A percentile compares a stretch with the other conserved stretches of the same genome.
phyloP scores from a whole-genome alignment of 2,888 invertebrate species.

The Troides aeacus region DNA sequence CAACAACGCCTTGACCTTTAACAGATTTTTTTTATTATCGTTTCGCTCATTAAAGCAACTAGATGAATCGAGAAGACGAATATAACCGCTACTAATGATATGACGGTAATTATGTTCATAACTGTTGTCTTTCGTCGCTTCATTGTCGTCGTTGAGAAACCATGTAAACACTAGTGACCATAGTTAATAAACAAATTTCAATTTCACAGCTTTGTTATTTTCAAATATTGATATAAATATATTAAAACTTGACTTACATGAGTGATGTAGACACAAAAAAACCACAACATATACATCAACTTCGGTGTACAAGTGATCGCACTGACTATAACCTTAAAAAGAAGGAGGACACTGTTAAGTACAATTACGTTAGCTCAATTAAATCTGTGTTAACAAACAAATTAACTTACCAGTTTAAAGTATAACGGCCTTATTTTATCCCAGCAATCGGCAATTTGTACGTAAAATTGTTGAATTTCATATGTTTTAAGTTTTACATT shows the following conservation, averaged over 20 bases:
- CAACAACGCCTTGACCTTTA: too few species aligned
- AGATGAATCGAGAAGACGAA: too few species aligned
- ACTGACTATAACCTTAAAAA: conserved; percentile 8
- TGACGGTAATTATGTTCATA: too few species aligned
- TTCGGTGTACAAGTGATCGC: conserved; percentile 18
- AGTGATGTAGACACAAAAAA: conserved; percentile 2
- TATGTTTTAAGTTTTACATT: background rate
- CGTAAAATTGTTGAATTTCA: conserved; percentile 10
- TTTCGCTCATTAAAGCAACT: too few species aligned
- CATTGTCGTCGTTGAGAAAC: too few species aligned
- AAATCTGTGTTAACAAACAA: background rate
- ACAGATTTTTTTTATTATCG: too few species aligned
- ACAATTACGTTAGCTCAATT: background rate
- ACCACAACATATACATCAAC: conserved; percentile 21
- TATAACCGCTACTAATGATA: too few species aligned
- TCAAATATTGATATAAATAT: background rate
- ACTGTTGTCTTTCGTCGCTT: too few species aligned
- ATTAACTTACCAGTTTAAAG: conserved; percentile 21
- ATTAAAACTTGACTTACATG: conserved; percentile 13
- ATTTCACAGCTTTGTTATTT: too few species aligned
- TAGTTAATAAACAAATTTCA: too few species aligned
- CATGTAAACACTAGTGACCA: too few species aligned
- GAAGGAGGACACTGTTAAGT: background rate
- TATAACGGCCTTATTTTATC: conserved; percentile 26
- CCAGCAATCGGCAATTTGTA: conserved; percentile 20